Conservation (phyloP, 2,797 vertebrate species). For the Rhinella marina region DNA sequence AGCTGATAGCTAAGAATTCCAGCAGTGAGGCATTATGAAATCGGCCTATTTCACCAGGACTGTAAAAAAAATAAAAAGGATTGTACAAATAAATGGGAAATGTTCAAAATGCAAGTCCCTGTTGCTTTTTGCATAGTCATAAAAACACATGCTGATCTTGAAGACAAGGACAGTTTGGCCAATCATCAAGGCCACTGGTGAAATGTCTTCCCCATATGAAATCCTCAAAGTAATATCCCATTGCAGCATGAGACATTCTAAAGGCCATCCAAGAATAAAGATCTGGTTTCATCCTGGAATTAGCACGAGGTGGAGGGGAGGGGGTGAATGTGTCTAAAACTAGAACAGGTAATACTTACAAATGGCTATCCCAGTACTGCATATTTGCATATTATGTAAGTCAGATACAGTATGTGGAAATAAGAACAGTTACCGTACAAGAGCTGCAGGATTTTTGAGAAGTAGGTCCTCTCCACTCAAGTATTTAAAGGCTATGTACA, state of each 20-base stretch:
- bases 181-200: not conserved
- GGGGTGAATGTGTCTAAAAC: constrained; percentile 3
- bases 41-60: not conserved
- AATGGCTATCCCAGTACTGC: not conserved
- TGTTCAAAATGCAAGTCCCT: not conserved
- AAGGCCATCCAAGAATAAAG: not conserved
- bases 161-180: not conserved
- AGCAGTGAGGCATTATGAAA: not conserved
- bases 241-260: not conserved
- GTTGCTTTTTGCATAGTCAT: not conserved
- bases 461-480: no score
- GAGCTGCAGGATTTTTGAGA: no score
- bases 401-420: not conserved
- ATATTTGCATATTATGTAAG: not conserved
- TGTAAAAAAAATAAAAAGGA: not conserved
- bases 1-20: not conserved
- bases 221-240: not conserved
- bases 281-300: not conserved
- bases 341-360: not conserved
- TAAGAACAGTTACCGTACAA: not conserved
- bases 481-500: no score
- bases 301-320: not conserved
- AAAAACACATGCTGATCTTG: not conserved
- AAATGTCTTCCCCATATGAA: not conserved
- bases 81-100: not conserved